Evolutionary conservation across 2,888 invertebrate species (phyloP).

Genomic region (Temnothorax ravouxi): DNA sequence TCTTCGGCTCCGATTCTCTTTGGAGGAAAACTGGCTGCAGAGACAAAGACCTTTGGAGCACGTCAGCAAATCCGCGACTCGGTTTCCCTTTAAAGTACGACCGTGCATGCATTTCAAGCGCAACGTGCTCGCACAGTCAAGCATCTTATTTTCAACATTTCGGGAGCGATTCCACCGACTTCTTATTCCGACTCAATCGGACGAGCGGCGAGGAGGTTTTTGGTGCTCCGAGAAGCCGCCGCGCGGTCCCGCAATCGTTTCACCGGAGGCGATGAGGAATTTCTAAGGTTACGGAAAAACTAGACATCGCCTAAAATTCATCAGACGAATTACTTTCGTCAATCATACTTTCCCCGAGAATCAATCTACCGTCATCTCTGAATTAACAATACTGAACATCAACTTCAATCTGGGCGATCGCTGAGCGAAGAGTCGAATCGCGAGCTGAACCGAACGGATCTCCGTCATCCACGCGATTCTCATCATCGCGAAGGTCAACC

Average conservation of each 20-base stretch:
- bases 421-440: background rate
- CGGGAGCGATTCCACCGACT: constrained; percentile 9
- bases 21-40: background rate
- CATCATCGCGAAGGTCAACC: background rate
- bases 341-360: background rate
- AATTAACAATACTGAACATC: background rate
- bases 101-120: constrained; percentile 21
- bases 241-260: background rate
- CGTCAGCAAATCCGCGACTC: constrained; percentile 9
- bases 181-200: background rate
- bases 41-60: constrained; percentile 22
- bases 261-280: background rate
- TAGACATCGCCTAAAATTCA: background rate
- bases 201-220: constrained; percentile 8
- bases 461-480: background rate
- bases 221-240: background rate
- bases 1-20: background rate
- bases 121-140: constrained; percentile 17
- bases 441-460: background rate
- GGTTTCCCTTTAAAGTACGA: constrained; percentile 1
- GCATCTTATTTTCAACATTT: constrained; percentile 39
- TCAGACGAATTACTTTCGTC: background rate
- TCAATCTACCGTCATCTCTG: background rate
- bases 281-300: background rate
- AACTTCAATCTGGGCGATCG: background rate